Conservation (phyloP, 2,797 vertebrate genomes). For the Champsocephalus esox region DNA sequence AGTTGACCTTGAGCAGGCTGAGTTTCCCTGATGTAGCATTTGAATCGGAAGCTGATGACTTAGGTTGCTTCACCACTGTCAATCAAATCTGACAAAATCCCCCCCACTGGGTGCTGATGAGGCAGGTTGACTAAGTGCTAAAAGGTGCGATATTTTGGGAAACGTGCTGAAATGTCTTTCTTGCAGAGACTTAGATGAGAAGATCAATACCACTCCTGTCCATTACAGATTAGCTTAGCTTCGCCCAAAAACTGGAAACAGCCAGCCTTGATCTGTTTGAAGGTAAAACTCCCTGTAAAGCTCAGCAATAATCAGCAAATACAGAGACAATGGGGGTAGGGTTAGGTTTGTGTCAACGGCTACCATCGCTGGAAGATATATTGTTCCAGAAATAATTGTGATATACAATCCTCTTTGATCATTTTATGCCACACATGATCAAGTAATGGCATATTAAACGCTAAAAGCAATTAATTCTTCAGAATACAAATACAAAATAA, state of each 20-base stretch:
- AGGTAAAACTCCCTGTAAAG: not conserved
- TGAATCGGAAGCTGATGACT: not conserved
- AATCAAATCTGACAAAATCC: not conserved
- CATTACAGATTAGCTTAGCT: not conserved
- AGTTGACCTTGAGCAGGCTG: too few species aligned
- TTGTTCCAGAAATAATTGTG: too few species aligned
- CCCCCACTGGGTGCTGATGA: not conserved
- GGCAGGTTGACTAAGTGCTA: not conserved
- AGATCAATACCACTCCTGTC: not conserved
- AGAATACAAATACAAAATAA: too few species aligned
- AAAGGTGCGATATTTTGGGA: not conserved
- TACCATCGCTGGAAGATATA: too few species aligned
- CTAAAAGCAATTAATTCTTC: too few species aligned
- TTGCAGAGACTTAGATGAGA: not conserved
- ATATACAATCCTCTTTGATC: too few species aligned
- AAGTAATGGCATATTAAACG: too few species aligned
- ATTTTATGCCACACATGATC: too few species aligned
- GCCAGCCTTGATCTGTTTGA: not conserved
- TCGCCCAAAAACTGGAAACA: not conserved
- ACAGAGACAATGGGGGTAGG: too few species aligned
- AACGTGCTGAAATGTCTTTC: not conserved
- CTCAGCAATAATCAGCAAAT: not conserved
- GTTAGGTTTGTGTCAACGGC: too few species aligned
- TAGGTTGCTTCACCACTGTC: not conserved
- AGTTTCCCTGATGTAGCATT: not conserved